phyloP scores from a whole-genome alignment of 2,113 vertebrate species.

The Plecturocebus donacophilus region DNA sequence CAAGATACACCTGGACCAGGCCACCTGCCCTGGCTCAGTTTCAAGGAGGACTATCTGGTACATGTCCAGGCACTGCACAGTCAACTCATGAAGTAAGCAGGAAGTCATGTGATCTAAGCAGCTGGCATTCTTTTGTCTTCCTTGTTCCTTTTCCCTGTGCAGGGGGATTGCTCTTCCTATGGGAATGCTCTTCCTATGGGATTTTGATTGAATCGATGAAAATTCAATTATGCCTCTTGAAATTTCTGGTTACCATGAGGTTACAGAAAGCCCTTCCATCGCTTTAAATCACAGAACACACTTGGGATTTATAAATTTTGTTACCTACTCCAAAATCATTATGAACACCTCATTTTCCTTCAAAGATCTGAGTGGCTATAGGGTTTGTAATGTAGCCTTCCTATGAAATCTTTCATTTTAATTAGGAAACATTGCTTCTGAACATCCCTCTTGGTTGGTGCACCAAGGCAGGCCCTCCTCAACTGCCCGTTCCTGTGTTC shows the following conservation, averaged over 20 bases:
- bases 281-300: neutral
- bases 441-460: neutral
- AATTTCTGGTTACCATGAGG: neutral
- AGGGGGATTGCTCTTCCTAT: rapidly evolving
- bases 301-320: neutral
- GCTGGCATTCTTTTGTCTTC: neutral
- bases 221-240: rapidly evolving
- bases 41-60: neutral
- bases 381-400: neutral
- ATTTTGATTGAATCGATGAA: neutral
- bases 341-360: neutral
- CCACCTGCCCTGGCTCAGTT: neutral
- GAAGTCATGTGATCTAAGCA: neutral
- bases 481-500: neutral
- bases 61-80: neutral
- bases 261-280: neutral
- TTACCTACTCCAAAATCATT: neutral
- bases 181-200: too few relatives aligned
- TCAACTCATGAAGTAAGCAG: neutral
- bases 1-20: neutral
- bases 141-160: neutral
- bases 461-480: neutral
- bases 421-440: neutral
- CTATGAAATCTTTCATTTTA: neutral
- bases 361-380: neutral